These are phyloP conservation scores for Orycteropus afer DNA, from an alignment of 2,113 vertebrate species.

Conservation along the genomic window DNA sequence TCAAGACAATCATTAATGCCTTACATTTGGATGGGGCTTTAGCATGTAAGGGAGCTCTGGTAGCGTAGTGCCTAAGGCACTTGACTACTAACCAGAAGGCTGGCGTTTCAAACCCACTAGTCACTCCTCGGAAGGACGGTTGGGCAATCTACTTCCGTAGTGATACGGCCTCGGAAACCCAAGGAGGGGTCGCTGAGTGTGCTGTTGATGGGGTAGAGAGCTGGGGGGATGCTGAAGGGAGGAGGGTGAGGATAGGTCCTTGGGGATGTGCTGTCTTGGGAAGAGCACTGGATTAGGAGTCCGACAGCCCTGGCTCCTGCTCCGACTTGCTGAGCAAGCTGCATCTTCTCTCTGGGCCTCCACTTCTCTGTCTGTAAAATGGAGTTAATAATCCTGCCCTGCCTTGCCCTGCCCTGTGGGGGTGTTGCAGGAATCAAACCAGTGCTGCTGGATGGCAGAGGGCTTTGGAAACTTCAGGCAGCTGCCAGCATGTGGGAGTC, in stretches of 20 bases:
- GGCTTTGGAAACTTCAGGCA: background rate
- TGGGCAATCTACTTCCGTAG: no score
- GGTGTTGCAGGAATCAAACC: conserved; percentile 37
- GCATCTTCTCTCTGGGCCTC: conserved; percentile 43
- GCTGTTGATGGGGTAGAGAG: rapidly evolving
- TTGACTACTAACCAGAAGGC: no score
- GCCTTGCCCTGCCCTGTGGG: conserved; percentile 22
- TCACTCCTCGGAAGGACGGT: no score
- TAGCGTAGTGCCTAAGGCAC: no score
- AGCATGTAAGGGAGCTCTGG: no score
- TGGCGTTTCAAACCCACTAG: no score
- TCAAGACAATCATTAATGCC: background rate
- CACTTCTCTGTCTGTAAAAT: conserved; percentile 66
- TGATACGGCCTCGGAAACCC: no score
- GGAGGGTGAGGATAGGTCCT: rapidly evolving
- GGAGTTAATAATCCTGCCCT: conserved; percentile 50
- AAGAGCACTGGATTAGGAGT: background rate
- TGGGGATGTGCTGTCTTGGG: background rate
- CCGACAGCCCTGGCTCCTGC: background rate
- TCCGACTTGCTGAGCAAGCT: background rate
- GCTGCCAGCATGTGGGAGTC: background rate
- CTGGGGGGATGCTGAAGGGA: background rate
- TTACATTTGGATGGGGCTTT: rapidly evolving
- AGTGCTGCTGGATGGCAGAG: conserved; percentile 37
- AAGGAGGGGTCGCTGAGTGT: background rate